Evolutionary conservation across 2,888 invertebrate species (phyloP).

Genomic region (Synanthedon vespiformis): DNA sequence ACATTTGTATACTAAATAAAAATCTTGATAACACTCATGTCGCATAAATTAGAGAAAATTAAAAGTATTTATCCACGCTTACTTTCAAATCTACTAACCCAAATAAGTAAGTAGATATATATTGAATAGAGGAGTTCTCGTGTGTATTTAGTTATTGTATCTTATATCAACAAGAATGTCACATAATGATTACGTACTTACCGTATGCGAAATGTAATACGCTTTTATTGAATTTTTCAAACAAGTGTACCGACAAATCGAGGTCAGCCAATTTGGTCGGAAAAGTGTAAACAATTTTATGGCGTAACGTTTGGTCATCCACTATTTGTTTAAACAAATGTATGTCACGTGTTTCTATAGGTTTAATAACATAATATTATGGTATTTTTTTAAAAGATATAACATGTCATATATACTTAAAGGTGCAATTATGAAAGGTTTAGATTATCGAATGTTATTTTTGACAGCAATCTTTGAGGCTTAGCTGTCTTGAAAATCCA

Average conservation of each 20-base stretch:
- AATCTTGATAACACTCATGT: background rate
- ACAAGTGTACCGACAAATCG: background rate
- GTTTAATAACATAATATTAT: too few species aligned
- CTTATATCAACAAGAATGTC: constrained; percentile 3
- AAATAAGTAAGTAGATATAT: background rate
- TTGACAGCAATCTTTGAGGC: too few species aligned
- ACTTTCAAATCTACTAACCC: background rate
- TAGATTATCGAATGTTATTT: too few species aligned
- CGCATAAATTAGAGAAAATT: background rate
- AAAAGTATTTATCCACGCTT: background rate
- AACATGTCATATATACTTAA: too few species aligned
- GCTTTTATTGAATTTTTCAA: background rate
- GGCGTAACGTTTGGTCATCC: background rate
- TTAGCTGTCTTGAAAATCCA: too few species aligned
- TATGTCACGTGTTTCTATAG: too few species aligned
- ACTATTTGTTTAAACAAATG: background rate
- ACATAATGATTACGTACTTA: background rate
- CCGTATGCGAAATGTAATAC: background rate
- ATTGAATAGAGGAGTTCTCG: background rate
- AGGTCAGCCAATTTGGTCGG: background rate
- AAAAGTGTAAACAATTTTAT: background rate
- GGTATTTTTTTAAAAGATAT: too few species aligned
- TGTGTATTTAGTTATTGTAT: background rate
- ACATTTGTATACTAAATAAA: background rate
- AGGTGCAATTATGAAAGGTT: too few species aligned